Conservation (phyloP, 2,888 invertebrate species). For the Globia sparganii region DNA sequence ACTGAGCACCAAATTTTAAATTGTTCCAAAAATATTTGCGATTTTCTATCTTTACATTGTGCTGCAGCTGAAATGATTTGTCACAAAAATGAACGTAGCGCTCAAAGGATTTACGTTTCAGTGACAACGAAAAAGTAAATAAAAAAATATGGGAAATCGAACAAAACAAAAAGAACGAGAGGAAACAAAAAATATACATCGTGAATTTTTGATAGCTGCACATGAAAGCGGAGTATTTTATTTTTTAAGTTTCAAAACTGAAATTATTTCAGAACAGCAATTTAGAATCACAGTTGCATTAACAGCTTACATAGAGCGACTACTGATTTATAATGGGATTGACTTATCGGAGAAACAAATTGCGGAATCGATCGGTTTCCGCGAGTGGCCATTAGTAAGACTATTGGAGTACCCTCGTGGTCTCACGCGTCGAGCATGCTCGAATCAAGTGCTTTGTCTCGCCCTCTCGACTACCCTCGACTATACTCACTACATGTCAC, state of each 20-base stretch:
- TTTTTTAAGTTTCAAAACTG: neutral
- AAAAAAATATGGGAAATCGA: conserved; percentile 34
- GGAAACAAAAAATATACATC: conserved; percentile 11
- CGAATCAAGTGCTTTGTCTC: conserved; percentile 72
- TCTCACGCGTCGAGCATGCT: conserved; percentile 75
- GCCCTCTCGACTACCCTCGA: conserved; percentile 58
- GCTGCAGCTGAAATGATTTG: conserved; percentile 50
- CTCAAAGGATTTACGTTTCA: conserved; percentile 48
- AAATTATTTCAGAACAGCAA: neutral
- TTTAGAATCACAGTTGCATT: neutral
- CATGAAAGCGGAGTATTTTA: neutral
- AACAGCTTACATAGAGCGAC: neutral
- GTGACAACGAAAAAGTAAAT: conserved; percentile 42
- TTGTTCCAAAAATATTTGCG: conserved; percentile 35
- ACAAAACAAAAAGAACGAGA: conserved; percentile 21
- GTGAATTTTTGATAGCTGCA: conserved; percentile 11
- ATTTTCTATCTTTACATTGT: conserved; percentile 21
- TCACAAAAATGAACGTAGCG: conserved; percentile 51
- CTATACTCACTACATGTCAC: conserved; percentile 71
- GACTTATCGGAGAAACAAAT: conserved; percentile 56
- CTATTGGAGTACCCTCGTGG: conserved; percentile 73
- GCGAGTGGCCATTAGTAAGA: conserved; percentile 79
- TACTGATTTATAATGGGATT: conserved; percentile 37
- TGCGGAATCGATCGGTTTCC: conserved; percentile 69
- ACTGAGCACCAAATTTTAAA: conserved; percentile 30